Conservation (phyloP, 2,113 vertebrate genomes). For the Istiophorus platypterus region DNA sequence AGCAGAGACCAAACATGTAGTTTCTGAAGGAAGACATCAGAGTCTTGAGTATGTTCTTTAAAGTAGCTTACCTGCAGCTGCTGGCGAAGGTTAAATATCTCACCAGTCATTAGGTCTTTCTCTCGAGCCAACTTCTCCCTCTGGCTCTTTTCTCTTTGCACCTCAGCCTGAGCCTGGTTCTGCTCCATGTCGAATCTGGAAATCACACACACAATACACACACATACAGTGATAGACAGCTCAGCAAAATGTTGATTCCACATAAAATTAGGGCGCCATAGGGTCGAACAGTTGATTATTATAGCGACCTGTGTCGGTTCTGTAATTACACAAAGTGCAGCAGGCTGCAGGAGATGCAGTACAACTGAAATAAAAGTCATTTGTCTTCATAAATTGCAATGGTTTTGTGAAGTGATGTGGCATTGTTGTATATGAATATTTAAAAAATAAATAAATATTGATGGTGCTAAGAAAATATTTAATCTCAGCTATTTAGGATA, state of each 20-base stretch:
- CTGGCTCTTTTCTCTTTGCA: slow-evolving; percentile 90
- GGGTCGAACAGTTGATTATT: neutral
- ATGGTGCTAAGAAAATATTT: neutral
- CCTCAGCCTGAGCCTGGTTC: slow-evolving; percentile 90
- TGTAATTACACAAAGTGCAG: neutral
- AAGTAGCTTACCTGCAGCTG: slow-evolving; percentile 90
- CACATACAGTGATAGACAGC: neutral
- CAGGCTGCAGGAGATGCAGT: neutral
- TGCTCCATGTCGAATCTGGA: slow-evolving; percentile 95
- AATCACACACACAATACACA: neutral
- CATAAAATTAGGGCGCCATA: neutral
- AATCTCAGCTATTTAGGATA: neutral
- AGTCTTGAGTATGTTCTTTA: slow-evolving; percentile 19
- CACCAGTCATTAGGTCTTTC: slow-evolving; percentile 90
- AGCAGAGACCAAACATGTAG: slow-evolving; percentile 32
- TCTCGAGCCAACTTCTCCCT: slow-evolving; percentile 93
- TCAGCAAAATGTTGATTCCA: slow-evolving; percentile 20
- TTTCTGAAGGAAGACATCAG: slow-evolving; percentile 32
- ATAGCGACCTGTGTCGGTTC: neutral
- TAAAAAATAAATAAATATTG: neutral
- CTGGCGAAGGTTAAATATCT: slow-evolving; percentile 94
- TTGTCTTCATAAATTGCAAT: neutral
- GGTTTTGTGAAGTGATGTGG: neutral
- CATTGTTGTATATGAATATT: neutral
- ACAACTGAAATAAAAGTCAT: neutral